Evolutionary conservation across 2,113 vertebrate species (phyloP).

Genomic region (Pelusios castaneus): DNA sequence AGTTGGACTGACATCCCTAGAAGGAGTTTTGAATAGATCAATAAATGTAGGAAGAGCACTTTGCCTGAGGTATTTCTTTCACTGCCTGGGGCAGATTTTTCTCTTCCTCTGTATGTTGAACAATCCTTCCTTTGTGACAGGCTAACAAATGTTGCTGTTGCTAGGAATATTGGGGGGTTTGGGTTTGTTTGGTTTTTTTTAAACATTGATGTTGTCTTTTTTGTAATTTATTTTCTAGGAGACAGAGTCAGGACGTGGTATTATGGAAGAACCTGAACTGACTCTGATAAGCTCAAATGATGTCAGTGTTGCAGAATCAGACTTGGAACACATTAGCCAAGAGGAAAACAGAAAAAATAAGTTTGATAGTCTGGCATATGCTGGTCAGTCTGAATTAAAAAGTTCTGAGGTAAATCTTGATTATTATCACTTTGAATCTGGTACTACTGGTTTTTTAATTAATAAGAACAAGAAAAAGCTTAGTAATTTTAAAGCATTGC

Average conservation of each 20-base stretch:
- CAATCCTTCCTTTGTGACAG: not conserved
- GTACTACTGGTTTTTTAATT: not conserved
- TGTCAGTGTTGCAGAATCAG: constrained; percentile 76
- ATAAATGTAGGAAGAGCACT: not conserved
- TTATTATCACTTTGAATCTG: not conserved
- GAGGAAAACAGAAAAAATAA: constrained; percentile 24
- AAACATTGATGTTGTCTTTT: not conserved
- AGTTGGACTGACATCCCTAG: not conserved
- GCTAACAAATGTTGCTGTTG: not conserved
- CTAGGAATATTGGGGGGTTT: not conserved
- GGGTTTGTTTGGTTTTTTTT: too few species aligned
- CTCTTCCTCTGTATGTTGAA: not conserved
- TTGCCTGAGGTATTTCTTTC: not conserved
- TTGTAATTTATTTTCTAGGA: constrained; percentile 71
- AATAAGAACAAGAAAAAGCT: not conserved
- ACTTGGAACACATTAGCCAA: constrained; percentile 38
- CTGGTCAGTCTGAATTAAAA: not conserved
- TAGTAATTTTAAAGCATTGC: not conserved
- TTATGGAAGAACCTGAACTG: constrained; percentile 91
- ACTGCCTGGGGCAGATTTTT: not conserved
- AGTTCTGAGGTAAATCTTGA: constrained; percentile 36
- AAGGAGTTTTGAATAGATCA: not conserved
- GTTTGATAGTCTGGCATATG: not conserved
- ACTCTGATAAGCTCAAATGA: constrained; percentile 85
- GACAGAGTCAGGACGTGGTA: constrained; percentile 78